Evolutionary conservation across 2,113 vertebrate species (phyloP), one percentile per base, ranked within the genome.

Genomic region (Clupea harengus): DNA sequence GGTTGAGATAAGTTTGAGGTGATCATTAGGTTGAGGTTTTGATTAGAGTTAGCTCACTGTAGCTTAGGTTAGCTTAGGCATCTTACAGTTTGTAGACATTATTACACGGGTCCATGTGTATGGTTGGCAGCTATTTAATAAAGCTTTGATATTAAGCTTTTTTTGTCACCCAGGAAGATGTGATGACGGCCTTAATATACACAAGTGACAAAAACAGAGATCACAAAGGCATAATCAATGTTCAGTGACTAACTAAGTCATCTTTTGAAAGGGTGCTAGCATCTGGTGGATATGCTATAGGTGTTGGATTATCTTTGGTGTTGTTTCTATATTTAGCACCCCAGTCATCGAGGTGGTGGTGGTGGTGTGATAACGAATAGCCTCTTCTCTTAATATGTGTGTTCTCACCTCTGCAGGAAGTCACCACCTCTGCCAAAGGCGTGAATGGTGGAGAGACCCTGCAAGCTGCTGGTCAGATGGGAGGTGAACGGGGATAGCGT

Each of bases 401-500:
- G 4, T 15, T 11, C 86, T 87, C 85, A 95, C 95, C 94, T 95
- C 45, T 92, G 91, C 85, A 95, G 91, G 89, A 96, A 96, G 88
- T 95, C 92, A 0, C 78, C 86, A 9, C 90, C 93, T 90, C 94
- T 92, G 88, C 93, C 93, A 57, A 95, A 96, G 46, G 95, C 95
- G 9, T 96, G 94, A 89, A 96, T 96, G 81, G 94, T 96, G 83
- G 95, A 94, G 85, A 96, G 92, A 72, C 96, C 96, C 91, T 96
- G 96, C 50, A 96, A 91, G 82, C 94, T 96, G 91, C 94, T 95
- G 87, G 96, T 95, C 91, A 96, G 93, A 89, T 96, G 96, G 82
- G 96, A 96, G 90, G 93, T 95, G 89, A 96, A 96, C 67, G 96
- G 96, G 47, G 96, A 96, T 82, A 95, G 96, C 89, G 94, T 96